These are phyloP conservation scores for Brachyopa scutellaris DNA, from an alignment of 2,888 invertebrate genomes.

Conservation along the genomic window DNA sequence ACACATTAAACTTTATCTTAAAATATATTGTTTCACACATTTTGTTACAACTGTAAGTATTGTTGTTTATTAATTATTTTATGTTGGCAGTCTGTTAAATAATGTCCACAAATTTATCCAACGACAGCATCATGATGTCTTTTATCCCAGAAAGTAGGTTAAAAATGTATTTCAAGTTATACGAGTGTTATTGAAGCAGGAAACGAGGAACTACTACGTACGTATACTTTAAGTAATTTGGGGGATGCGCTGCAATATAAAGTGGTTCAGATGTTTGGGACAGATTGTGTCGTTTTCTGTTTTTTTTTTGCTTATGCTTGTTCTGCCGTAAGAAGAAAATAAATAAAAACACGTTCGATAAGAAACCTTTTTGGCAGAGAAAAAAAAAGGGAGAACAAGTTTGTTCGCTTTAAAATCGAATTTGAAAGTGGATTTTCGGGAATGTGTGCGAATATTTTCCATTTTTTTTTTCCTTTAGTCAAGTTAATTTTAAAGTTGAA, in stretches of 20 bases:
- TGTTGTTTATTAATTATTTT: no score
- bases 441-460: no score
- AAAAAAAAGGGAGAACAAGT: slow-evolving; percentile 37
- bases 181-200: slow-evolving; percentile 70
- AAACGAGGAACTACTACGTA: slow-evolving; percentile 55
- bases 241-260: slow-evolving; percentile 51
- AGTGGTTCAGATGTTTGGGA: slow-evolving; percentile 65
- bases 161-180: slow-evolving; percentile 69
- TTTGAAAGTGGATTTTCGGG: slow-evolving; percentile 29
- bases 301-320: not conserved
- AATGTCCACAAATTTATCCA: slow-evolving; percentile 57
- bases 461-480: no score
- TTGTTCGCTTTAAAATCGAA: slow-evolving; percentile 42
- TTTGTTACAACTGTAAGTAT: no score
- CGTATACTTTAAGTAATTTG: slow-evolving; percentile 36
- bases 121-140: slow-evolving; percentile 44
- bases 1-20: no score
- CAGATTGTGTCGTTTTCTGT: slow-evolving; percentile 6
- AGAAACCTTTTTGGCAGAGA: not conserved
- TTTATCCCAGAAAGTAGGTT: slow-evolving; percentile 66
- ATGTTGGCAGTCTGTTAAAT: no score
- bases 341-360: slow-evolving; percentile 1
- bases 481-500: no score
- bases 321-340: not conserved
- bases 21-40: no score